Evolutionary conservation across 2,113 vertebrate genomes (phyloP).

Genomic region (Phoenicopterus ruber): DNA sequence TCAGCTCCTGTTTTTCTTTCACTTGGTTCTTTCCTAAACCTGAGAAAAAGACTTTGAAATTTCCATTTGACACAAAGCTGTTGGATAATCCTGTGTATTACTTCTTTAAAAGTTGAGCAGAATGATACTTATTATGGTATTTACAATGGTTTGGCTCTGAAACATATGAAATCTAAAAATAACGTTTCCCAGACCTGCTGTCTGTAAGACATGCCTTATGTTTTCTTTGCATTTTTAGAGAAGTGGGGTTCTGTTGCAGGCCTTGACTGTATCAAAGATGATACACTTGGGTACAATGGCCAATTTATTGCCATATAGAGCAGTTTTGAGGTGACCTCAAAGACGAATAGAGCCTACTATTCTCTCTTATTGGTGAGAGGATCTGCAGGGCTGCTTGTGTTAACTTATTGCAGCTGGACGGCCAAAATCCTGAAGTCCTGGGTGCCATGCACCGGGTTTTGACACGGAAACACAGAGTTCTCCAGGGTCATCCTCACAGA

Average conservation of each 20-base stretch:
- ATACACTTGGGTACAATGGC: neutral
- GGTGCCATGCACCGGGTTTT: neutral
- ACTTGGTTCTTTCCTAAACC: neutral
- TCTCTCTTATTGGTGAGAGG: neutral
- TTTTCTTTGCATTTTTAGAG: neutral
- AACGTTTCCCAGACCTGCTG: neutral
- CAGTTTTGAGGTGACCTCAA: neutral
- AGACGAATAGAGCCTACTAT: neutral
- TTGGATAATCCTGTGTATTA: neutral
- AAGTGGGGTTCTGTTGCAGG: neutral
- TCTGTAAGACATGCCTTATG: neutral
- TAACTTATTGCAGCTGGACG: neutral
- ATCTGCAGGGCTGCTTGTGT: neutral
- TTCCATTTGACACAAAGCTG: neutral
- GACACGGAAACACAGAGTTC: neutral
- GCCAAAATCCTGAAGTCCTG: neutral
- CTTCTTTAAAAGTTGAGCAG: neutral
- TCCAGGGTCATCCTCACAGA: neutral
- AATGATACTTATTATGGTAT: neutral
- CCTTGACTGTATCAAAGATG: neutral
- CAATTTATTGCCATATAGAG: neutral
- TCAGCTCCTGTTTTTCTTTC: neutral
- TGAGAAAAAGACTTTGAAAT: neutral
- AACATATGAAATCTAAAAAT: neutral
- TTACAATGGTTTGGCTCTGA: neutral